phyloP scores from a whole-genome alignment of 1,140 invertebrate genomes.

The Drosophila sp. region DNA sequence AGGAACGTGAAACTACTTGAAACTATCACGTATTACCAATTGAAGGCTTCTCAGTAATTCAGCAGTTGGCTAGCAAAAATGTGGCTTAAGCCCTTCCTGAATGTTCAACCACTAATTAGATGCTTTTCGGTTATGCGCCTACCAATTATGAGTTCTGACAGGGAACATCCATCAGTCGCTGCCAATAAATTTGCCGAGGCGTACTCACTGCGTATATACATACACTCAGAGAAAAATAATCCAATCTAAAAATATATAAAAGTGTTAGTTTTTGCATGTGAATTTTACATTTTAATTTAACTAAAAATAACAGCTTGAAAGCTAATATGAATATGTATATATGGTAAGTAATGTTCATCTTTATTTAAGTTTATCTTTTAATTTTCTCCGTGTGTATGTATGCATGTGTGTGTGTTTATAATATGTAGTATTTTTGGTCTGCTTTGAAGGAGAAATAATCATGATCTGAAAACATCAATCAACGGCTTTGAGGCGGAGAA shows the following conservation, averaged over 20 bases:
- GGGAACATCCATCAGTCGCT: slow-evolving; percentile 41
- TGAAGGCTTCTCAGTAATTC: not conserved
- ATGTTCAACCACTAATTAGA: slow-evolving; percentile 10
- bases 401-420: not conserved
- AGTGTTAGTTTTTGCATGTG: too few relatives aligned
- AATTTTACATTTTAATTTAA: too few relatives aligned
- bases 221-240: too few relatives aligned
- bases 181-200: slow-evolving; percentile 14
- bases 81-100: not conserved
- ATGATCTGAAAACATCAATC: slow-evolving; percentile 48
- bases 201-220: too few relatives aligned
- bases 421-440: slow-evolving; percentile 14
- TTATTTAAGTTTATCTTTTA: too few relatives aligned
- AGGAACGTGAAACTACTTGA: too few relatives aligned
- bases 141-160: slow-evolving; percentile 20
- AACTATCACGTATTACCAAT: not conserved
- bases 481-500: slow-evolving; percentile 14
- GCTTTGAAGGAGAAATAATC: slow-evolving; percentile 19
- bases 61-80: not conserved
- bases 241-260: too few relatives aligned
- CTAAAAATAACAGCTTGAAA: too few relatives aligned
- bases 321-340: too few relatives aligned
- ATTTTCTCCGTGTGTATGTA: too few relatives aligned
- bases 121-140: not conserved
- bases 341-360: too few relatives aligned